Evolutionary conservation across 2,888 invertebrate genomes (phyloP).

Genomic region (Idaea straminata): DNA sequence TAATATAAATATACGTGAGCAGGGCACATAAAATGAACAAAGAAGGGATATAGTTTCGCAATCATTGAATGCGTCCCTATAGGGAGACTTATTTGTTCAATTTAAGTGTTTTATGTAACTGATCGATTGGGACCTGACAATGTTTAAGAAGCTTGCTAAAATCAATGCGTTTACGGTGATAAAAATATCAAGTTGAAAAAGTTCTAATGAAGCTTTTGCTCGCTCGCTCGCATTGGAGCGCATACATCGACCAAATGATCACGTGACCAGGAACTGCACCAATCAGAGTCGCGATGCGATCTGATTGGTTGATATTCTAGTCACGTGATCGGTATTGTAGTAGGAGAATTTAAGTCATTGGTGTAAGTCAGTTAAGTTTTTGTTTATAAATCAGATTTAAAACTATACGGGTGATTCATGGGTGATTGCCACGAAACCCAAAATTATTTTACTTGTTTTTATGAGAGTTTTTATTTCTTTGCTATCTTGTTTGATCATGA

Average conservation of each 20-base stretch:
- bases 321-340: too few relatives aligned
- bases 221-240: too few relatives aligned
- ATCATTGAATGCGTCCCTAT: neutral
- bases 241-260: too few relatives aligned
- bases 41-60: neutral
- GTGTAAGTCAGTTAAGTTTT: constrained; percentile 1
- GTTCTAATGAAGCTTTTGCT: too few relatives aligned
- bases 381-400: constrained; percentile 2
- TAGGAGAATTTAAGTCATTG: neutral
- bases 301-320: too few relatives aligned
- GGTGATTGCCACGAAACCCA: neutral
- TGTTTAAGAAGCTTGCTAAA: constrained; percentile 11
- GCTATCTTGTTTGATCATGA: neutral
- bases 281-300: too few relatives aligned
- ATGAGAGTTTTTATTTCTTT: neutral
- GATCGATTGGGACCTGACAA: constrained; percentile 46
- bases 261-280: too few relatives aligned
- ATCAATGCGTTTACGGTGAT: neutral
- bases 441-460: neutral
- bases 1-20: too few relatives aligned
- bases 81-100: neutral
- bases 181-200: neutral
- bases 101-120: neutral
- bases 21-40: neutral
- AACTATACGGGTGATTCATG: neutral